phyloP scores from a whole-genome alignment of 1,140 invertebrate genomes.

The Araneus ventricosus region DNA sequence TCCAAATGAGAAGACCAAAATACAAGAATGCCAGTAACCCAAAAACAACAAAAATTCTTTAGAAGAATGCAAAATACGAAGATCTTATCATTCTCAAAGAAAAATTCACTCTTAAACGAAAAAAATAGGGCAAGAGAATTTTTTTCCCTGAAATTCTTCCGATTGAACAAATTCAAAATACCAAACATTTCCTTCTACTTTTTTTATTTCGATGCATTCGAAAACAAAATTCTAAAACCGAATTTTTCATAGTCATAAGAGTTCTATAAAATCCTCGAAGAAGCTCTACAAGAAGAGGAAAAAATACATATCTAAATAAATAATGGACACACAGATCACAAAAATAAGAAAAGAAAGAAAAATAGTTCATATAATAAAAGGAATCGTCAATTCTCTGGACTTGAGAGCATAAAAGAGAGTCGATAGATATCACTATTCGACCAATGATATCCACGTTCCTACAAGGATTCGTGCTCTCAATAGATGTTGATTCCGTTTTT shows the following conservation, averaged over 20 bases:
- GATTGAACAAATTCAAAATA: slow-evolving; percentile 36
- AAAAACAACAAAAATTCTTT: neutral
- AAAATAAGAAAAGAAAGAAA: neutral
- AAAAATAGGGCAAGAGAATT: neutral
- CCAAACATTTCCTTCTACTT: neutral
- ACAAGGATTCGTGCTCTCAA: slow-evolving; percentile 20
- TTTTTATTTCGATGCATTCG: neutral
- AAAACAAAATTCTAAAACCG: slow-evolving; percentile 13
- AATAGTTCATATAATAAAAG: neutral
- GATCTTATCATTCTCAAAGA: neutral
- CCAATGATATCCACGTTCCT: slow-evolving; percentile 36
- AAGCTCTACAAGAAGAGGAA: neutral
- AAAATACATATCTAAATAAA: neutral
- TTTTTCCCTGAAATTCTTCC: neutral
- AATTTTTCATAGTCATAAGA: neutral
- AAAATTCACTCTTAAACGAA: slow-evolving; percentile 1
- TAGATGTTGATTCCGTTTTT: slow-evolving; percentile 58
- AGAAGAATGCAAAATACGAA: slow-evolving; percentile 39
- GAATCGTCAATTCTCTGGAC: slow-evolving; percentile 4
- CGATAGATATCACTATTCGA: slow-evolving; percentile 11
- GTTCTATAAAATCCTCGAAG: slow-evolving; percentile 8
- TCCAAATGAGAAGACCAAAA: neutral
- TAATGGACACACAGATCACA: neutral
- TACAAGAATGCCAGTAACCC: neutral
- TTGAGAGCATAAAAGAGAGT: slow-evolving; percentile 22